These are phyloP conservation scores for Sebastiscus tertius DNA, from an alignment of 2,797 vertebrate species.

Conservation along the genomic window DNA sequence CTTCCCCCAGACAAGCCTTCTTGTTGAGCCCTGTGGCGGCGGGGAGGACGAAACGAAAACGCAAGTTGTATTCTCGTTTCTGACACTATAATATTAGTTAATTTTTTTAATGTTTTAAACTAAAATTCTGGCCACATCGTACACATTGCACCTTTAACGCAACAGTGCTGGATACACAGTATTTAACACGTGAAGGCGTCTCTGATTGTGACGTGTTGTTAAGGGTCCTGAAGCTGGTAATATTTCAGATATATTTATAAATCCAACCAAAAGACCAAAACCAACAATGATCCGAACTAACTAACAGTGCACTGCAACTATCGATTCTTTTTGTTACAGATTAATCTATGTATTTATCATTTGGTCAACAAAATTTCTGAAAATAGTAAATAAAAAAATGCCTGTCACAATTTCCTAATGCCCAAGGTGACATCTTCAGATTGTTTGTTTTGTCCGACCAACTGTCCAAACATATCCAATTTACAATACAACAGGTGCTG, in stretches of 20 bases:
- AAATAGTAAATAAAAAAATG: not conserved
- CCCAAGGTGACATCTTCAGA: not conserved
- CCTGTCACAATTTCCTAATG: not conserved
- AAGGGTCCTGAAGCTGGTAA: not conserved
- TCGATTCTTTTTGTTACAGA: not conserved
- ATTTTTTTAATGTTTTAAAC: too few relatives aligned
- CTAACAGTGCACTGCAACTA: not conserved
- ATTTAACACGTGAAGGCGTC: not conserved
- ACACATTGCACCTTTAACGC: not conserved
- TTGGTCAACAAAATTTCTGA: not conserved
- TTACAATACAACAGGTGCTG: not conserved
- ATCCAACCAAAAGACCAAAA: constrained; percentile 13
- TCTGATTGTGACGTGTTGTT: not conserved
- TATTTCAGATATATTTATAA: not conserved
- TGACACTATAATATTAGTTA: rapidly evolving
- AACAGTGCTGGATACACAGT: not conserved
- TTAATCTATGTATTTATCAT: not conserved
- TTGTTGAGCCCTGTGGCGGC: too few relatives aligned
- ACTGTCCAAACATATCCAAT: not conserved
- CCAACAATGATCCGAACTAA: not conserved
- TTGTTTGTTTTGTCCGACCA: not conserved
- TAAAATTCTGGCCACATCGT: too few relatives aligned
- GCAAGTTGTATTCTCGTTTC: too few relatives aligned
- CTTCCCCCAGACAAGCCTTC: too few relatives aligned
- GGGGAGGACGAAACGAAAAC: too few relatives aligned